Conservation (phyloP, 2,113 vertebrate genomes). For the Tetrax tetrax region DNA sequence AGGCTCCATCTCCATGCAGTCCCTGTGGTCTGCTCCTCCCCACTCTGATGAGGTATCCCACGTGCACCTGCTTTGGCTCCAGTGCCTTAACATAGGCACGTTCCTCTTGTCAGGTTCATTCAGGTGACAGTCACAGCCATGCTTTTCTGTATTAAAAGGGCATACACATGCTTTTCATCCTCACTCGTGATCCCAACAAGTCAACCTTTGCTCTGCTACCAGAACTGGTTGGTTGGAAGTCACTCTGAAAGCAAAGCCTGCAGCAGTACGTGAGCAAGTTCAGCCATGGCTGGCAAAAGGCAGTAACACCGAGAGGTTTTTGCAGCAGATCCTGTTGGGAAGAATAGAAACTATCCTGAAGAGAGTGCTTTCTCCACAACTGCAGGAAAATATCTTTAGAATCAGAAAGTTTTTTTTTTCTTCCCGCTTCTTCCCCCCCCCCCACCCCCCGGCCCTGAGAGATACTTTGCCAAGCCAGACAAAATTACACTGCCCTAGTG, state of each 20-base stretch:
- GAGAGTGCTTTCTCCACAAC: not conserved
- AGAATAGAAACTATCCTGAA: not conserved
- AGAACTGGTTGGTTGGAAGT: not conserved
- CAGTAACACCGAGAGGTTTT: not conserved
- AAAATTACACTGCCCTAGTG: not conserved
- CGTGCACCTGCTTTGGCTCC: not conserved
- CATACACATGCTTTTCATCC: not conserved
- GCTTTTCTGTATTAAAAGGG: not conserved
- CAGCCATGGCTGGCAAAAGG: not conserved
- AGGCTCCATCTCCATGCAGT: not conserved
- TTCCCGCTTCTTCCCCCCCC: no score
- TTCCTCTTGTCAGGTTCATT: not conserved
- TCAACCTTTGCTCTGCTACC: not conserved
- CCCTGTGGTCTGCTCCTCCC: not conserved
- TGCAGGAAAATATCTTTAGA: not conserved
- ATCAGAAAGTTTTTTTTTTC: not conserved
- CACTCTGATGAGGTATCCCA: not conserved
- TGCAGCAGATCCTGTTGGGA: not conserved
- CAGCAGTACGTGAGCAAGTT: not conserved
- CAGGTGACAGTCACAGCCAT: not conserved
- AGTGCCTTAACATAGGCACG: not conserved
- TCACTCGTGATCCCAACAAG: not conserved
- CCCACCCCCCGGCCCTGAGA: fast-evolving
- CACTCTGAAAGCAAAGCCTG: not conserved
- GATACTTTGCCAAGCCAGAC: not conserved